Percentiles rank a stretch among this genome's conserved stretches.
Conservation (phyloP, 92 coral and sea anemone species). For the Parazoanthus darwini region DNA sequence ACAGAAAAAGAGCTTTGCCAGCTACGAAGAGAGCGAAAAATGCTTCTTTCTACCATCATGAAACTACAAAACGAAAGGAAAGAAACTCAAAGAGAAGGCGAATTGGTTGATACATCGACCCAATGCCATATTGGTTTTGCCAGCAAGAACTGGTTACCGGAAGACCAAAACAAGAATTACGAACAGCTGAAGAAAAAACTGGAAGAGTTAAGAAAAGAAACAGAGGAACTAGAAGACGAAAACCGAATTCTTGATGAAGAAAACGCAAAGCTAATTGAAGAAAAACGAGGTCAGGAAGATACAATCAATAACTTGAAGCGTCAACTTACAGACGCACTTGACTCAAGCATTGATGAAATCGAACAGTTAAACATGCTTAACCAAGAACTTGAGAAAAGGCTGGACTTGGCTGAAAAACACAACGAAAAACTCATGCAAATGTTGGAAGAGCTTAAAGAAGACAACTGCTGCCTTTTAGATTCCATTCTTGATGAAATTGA, state of each 20-base stretch:
- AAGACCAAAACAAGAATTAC: conserved; percentile 53
- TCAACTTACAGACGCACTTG: conserved; percentile 90
- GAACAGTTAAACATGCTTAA: conserved; percentile 80
- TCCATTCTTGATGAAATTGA: conserved; percentile 76
- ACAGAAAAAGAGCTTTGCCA: conserved; percentile 63
- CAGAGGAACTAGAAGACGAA: conserved; percentile 77
- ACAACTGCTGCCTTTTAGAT: conserved; percentile 66
- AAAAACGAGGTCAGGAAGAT: conserved; percentile 82
- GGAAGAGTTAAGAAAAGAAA: conserved; percentile 60
- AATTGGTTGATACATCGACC: conserved; percentile 57
- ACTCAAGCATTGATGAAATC: conserved; percentile 94
- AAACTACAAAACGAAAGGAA: conserved; percentile 66
- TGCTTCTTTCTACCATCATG: conserved; percentile 76
- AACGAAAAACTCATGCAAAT: conserved; percentile 57
- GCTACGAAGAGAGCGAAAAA: conserved; percentile 73
- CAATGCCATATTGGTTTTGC: conserved; percentile 64
- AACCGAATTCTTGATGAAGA: conserved; percentile 83
- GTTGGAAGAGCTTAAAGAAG: conserved; percentile 61
- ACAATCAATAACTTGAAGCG: conserved; percentile 80
- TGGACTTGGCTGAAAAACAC: conserved; percentile 55
- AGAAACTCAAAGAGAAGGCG: conserved; percentile 22
- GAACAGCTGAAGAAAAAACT: conserved; percentile 62
- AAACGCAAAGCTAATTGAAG: conserved; percentile 81
- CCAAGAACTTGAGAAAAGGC: conserved; percentile 63
- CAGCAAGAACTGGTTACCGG: conserved; percentile 47